phyloP scores from a whole-genome alignment of 2,113 vertebrate genomes.

The Mustela nigripes region DNA sequence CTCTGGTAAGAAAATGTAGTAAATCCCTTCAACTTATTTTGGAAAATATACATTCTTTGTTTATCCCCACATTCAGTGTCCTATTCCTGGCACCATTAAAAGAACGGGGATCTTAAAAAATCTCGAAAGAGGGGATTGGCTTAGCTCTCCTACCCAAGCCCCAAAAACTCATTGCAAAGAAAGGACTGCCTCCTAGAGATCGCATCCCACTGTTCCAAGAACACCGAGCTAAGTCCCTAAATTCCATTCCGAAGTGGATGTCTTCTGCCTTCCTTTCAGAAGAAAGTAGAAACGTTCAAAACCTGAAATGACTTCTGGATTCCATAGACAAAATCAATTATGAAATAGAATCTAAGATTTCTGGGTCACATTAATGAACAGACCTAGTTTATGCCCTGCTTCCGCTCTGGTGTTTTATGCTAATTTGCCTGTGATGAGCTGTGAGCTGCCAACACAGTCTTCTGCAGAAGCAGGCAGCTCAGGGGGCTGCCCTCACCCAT shows the following conservation, averaged over 20 bases:
- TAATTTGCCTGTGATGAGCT: not conserved
- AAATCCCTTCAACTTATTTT: not conserved
- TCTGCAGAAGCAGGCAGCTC: accelerated
- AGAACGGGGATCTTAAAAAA: not conserved
- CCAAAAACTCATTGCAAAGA: not conserved
- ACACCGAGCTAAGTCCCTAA: not conserved
- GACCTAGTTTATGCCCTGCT: not conserved
- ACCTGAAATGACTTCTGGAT: not conserved
- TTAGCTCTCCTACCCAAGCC: not conserved
- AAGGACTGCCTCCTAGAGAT: accelerated
- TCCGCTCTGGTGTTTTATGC: not conserved
- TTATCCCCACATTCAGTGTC: not conserved
- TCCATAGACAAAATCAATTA: not conserved
- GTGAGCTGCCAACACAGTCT: not conserved
- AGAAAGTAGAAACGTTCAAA: not conserved
- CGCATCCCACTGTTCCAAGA: accelerated
- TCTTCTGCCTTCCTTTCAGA: not conserved
- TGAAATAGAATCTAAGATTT: conserved; percentile 11
- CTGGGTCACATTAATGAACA: not conserved
- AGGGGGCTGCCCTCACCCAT: not conserved
- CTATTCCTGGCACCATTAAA: not conserved
- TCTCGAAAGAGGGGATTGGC: not conserved
- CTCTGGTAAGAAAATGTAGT: not conserved
- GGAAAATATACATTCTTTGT: not conserved
- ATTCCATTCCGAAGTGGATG: not conserved